Evolutionary conservation across 2,797 vertebrate genomes (phyloP), one percentile per base, ranked within the genome.

Genomic region (Crenichthys baileyi): DNA sequence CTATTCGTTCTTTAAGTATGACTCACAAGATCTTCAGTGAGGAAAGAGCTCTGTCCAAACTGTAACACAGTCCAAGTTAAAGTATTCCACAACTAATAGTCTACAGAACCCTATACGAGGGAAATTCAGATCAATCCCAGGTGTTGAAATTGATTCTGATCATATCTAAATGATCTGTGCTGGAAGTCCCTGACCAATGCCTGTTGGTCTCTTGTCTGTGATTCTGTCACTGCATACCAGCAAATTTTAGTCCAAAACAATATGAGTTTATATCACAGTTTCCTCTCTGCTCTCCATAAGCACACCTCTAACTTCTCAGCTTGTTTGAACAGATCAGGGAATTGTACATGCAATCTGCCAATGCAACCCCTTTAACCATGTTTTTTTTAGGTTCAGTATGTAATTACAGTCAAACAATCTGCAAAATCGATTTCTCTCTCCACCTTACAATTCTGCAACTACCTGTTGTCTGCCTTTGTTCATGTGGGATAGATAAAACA

Each of bases 401-500:
- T 63, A 63, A 36, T 1, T 20, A 63, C 60, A 2, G 29, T 20
- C 29, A 36, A 36, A 44, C 68, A 70, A 26, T 18, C 7, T 60
- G 55, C 36, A 36, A 72, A 53, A 24, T 53, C 0, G 1, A 55
- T 72, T 55, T n/a, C 31, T 63, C 29, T 39, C 50, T 55, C 71
- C 29, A 36, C 51, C 51, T 60, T 46, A 50, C 1, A 75, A 58
- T 24, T 72, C 29, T 72, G 71, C n/a, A 41, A 22, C 46, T 70
- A 29, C 46, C 44, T 7, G 7, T 7, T 50, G 46, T 16, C n/a
- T 70, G 46, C 51, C 16, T 20, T 87, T 79, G 70, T 87, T 7
- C 53, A 86, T 39, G 63, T 67, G 36, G 63, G 36, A 39, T 41
- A 41, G 20, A 41, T 39, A 67, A 65, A 65, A 65, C 31, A 65